These are phyloP conservation scores for Macrosiphum euphorbiae DNA, from an alignment of 2,888 invertebrate species.

Conservation along the genomic window DNA sequence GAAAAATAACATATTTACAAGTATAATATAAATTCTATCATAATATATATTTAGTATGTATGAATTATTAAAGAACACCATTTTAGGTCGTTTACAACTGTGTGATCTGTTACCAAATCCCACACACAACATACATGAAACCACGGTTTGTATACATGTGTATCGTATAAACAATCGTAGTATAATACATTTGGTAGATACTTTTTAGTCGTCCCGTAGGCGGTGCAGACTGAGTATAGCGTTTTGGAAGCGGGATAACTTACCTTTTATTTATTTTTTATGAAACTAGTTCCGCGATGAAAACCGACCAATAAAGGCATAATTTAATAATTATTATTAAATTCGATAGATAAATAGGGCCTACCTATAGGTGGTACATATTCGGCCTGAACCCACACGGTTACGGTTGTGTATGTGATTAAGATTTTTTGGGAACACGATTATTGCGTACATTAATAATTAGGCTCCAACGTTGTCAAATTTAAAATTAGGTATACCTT, in stretches of 20 bases:
- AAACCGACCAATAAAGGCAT: neutral
- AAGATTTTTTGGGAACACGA: neutral
- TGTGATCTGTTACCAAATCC: neutral
- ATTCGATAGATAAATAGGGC: neutral
- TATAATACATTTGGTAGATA: neutral
- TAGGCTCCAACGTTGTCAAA: neutral
- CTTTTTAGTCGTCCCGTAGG: neutral
- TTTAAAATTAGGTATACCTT: neutral
- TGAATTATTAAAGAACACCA: neutral
- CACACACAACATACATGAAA: neutral
- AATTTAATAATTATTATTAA: neutral
- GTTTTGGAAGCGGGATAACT: neutral
- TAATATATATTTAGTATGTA: neutral
- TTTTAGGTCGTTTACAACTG: conserved; percentile 22
- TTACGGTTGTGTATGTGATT: neutral
- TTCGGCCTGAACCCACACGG: neutral
- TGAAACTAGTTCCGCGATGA: neutral
- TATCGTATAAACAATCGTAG: neutral
- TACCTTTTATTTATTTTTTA: neutral
- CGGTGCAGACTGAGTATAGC: neutral
- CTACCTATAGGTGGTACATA: neutral
- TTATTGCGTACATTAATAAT: neutral
- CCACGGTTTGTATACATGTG: neutral
- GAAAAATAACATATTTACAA: neutral
- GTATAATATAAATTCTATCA: neutral